Evolutionary conservation across 2,797 vertebrate species (phyloP), one percentile per base, ranked within the genome.

Genomic region (Rhinoraja longicauda): DNA sequence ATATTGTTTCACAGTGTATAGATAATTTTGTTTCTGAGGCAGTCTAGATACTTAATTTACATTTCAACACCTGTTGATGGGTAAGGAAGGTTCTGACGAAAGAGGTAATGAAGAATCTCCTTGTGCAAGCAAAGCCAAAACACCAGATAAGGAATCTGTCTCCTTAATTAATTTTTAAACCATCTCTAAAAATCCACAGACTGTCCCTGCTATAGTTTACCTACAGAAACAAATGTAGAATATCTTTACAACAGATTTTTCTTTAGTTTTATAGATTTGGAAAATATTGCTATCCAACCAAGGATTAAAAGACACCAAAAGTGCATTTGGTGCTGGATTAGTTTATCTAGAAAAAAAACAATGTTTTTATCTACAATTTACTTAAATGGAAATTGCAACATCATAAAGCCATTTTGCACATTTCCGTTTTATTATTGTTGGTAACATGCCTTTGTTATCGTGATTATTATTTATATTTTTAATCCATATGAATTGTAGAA

Each of bases 381-480:
- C 90, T 53, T 75, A 73, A 92, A 70, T 92, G 90, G 90, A 92
- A 73, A 92, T 92, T 75, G 70, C 90, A 75, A 75, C 64, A 17
- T 9, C 26, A 15, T 92, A 73, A 29, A 15, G 90, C 92, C 72
- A 92, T 75, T 92, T 92, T 92, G 90, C 70, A 92, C 90, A 92
- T 92, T 92, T 92, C 67, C 21, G 29, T 75, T 92, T 75, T 70
- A 53, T n/a, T 92, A 15, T 29, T 92, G 5, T 70, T 73, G 90
- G 90, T 53, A 73, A 92, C 21, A 73, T 53, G 70, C 64, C 13
- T 29, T 53, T 91, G 17, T 67, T 90, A 90, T 29, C 62, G 19
- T 90, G 15, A n/a, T 73, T 73, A 57, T 75, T 92, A 92, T 92
- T 92, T 92, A 92, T 92, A 92, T 92, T 92, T 53, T 91, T 72